These are phyloP conservation scores for Dolichoris vasculosae DNA, from an alignment of 1,140 invertebrate species.

Conservation along the genomic window DNA sequence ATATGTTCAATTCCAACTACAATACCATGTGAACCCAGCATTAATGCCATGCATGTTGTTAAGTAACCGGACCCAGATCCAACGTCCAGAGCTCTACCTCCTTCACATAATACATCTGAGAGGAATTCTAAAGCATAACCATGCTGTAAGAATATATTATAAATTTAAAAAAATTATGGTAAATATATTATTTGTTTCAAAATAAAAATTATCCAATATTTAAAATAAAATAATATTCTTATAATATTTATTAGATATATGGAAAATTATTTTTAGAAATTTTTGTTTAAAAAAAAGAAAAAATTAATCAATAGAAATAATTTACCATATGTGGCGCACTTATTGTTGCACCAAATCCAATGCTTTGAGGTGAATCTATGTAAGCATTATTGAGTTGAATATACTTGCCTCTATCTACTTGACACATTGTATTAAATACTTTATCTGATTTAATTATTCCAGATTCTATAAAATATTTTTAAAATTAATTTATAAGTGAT, in stretches of 20 bases:
- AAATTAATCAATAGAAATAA: constrained; percentile 1
- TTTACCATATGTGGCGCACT: constrained; percentile 98
- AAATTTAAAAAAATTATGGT: constrained; percentile 35
- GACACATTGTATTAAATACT: constrained; percentile 89
- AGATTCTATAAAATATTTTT: constrained; percentile 76
- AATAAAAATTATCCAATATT: neutral
- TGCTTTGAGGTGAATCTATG: constrained; percentile 91
- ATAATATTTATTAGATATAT: neutral
- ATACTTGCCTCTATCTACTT: constrained; percentile 91
- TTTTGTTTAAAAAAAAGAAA: neutral
- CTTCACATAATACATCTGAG: constrained; percentile 86
- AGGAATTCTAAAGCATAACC: constrained; percentile 94
- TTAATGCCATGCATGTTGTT: constrained; percentile 94
- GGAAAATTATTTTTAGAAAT: neutral
- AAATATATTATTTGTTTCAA: no score
- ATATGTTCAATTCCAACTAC: constrained; percentile 96
- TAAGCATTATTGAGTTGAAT: constrained; percentile 83
- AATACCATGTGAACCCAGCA: constrained; percentile 86
- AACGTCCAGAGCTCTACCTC: constrained; percentile 91
- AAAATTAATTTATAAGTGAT: neutral
- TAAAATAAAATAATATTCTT: neutral
- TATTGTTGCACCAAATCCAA: constrained; percentile 94
- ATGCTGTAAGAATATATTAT: constrained; percentile 78
- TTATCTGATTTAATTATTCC: constrained; percentile 74
- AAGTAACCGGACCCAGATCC: constrained; percentile 97